Evolutionary conservation across 2,888 invertebrate species (phyloP), one percentile per base, ranked within the genome.

Genomic region (Eubasilissa splendida): DNA sequence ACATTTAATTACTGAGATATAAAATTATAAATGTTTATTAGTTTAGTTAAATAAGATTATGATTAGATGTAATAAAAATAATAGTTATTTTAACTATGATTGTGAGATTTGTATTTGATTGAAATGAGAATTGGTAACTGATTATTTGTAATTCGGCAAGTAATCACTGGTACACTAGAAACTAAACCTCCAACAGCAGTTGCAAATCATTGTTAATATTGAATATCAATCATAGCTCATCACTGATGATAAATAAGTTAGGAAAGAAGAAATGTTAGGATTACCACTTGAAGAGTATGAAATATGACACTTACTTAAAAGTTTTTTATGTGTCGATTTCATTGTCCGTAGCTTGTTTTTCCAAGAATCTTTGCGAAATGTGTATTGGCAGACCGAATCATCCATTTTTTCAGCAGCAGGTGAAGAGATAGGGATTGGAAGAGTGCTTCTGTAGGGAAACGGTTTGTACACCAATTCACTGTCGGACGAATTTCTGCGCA

Each of bases 291-390:
- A 22, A 22, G 22, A 22, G 22, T 22, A 22, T 22, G 22, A 22
- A 22, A 22, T 63, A 60, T 22, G 31, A 31, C 0, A 70, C 87
- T 85, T 88, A 88, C 80, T 78, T 84, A 85, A 82, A 5, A 71
- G n/a, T 31, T 52, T 66, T 79, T 53, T 52, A 50, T 80, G 76
- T 31, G 84, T 84, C 79, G 63, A 77, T 84, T 82, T 85, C 83
- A 82, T 82, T 80, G 79, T 84, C 63, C 42, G 74, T 50, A 84
- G 83, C 42, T 82, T 81, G 4, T 80, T 76, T 31, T 84, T 85
- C 90, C 90, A 90, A 9, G 86, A 82, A 59, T 85, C 84, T 85
- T 89, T 90, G n/a, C 85, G 65, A 59, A 85, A 86, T 84, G 90
- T 85, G 71, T 85, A 83, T 42, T 86, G 86, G 10, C 88, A 86